Percentiles rank a stretch among this genome's conserved stretches.
These are phyloP conservation scores for Aphodius sticticus DNA, from an alignment of 2,888 invertebrate genomes.

Conservation along the genomic window DNA sequence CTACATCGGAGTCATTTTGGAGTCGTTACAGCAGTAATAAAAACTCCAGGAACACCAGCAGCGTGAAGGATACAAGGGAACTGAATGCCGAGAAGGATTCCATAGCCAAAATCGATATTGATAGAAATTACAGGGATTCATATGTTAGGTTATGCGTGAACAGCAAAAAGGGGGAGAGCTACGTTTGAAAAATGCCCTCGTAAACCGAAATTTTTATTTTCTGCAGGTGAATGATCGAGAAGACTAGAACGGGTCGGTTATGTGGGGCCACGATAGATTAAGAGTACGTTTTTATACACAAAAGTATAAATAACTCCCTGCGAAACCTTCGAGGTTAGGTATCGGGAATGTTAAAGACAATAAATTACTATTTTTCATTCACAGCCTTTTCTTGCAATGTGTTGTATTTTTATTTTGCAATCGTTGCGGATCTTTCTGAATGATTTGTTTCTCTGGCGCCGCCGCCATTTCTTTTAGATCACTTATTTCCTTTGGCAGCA, in stretches of 20 bases:
- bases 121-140: slow-evolving; percentile 45
- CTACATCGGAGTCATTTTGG: slow-evolving; percentile 70
- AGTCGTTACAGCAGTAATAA: slow-evolving; percentile 67
- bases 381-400: no score
- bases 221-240: background rate
- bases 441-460: no score
- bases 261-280: slow-evolving; percentile 10
- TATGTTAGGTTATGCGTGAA: slow-evolving; percentile 53
- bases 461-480: no score
- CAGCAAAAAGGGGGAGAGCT: slow-evolving; percentile 52
- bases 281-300: background rate
- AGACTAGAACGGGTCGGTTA: background rate
- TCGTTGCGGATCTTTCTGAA: no score
- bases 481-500: no score
- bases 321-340: background rate
- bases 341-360: no score
- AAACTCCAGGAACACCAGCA: slow-evolving; percentile 48
- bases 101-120: slow-evolving; percentile 26
- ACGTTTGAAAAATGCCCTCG: slow-evolving; percentile 44
- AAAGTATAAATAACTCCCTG: background rate
- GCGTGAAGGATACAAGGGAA: slow-evolving; percentile 53
- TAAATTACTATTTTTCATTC: no score
- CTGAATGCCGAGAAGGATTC: slow-evolving; percentile 31
- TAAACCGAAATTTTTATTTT: background rate
- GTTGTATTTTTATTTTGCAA: no score